Conservation (phyloP, 2,797 vertebrate genomes). For the Acanthurus tractus region DNA sequence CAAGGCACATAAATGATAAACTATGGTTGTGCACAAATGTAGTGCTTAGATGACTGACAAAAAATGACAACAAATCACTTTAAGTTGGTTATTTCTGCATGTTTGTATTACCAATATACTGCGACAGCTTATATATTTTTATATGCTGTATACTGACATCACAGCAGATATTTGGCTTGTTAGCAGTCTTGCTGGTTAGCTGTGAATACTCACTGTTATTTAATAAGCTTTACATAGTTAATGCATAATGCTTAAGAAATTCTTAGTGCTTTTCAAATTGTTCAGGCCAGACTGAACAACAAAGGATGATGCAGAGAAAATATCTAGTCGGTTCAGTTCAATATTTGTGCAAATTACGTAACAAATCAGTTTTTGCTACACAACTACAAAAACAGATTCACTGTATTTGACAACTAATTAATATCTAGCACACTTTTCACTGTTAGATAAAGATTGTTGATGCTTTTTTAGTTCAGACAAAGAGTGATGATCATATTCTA, state of each 20-base stretch:
- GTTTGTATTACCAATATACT: not conserved
- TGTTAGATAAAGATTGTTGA: not conserved
- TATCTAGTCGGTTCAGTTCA: not conserved
- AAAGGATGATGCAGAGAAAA: not conserved
- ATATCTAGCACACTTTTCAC: not conserved
- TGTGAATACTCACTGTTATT: not conserved
- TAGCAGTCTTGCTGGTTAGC: not conserved
- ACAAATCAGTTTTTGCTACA: not conserved
- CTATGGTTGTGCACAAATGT: not conserved
- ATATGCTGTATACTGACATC: not conserved
- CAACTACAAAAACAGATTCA: not conserved
- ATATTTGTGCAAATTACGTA: not conserved
- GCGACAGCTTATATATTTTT: not conserved
- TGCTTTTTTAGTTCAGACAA: not conserved
- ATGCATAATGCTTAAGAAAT: not conserved
- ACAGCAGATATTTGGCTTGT: not conserved
- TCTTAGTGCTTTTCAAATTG: not conserved
- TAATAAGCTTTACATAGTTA: not conserved
- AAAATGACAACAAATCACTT: not conserved
- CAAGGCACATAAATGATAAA: constrained; percentile 2
- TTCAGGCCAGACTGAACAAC: not conserved
- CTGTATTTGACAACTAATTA: not conserved
- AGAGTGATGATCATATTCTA: not conserved
- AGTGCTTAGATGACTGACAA: not conserved
- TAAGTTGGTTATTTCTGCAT: not conserved